Evolutionary conservation across 1,140 invertebrate genomes (phyloP), one percentile per base, ranked within the genome.

Genomic region (Scylla paramamosain): DNA sequence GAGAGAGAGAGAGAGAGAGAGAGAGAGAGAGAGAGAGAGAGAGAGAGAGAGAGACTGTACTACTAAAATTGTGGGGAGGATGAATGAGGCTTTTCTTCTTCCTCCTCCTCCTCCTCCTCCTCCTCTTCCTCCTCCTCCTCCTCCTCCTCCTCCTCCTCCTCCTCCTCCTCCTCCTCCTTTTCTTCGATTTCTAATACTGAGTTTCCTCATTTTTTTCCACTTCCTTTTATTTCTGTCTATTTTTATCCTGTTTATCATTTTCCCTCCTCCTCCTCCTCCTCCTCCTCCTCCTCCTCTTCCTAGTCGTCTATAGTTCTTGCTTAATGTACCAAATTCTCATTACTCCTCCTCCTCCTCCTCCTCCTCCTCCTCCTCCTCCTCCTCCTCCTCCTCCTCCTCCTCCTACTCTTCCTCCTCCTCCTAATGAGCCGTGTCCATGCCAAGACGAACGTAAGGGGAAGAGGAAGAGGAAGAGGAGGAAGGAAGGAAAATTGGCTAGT

Each of bases 311-410:
- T 77, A 77, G 67, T 77, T 77, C 67, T 77, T 77, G 67, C 67
- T 77, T 77, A 77, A 77, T 77, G 67, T 77, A 77, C 67, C 67
- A 77, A 77, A n/a, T 77, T 77, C 67, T 77, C 67, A 77, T 77
- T 77, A 77, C 67, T 77, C 67, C 67, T 77, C 67, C 67, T 77
- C 67, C 67, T 67, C 20, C 59, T 25, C 59, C 20, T 67, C 20
- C 59, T 67, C 59, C 20, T 67, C 59, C 59, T 67, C 59, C 20
- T 67, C 59, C 59, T 67, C 59, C 20, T 67, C 59, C 59, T 67
- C 59, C 20, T 67, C 59, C 20, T 67, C 59, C 59, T 67, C 59
- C 59, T 77, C 67, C 67, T 77, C 67, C 25, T 77, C 67, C n/a
- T 77, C 67, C 67, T 77, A 6, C 25, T 77, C 67, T 8, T 77